Base-by-base conservation (phyloP, 2,888 invertebrate genomes). In the Phaonia tiefii region DNA sequence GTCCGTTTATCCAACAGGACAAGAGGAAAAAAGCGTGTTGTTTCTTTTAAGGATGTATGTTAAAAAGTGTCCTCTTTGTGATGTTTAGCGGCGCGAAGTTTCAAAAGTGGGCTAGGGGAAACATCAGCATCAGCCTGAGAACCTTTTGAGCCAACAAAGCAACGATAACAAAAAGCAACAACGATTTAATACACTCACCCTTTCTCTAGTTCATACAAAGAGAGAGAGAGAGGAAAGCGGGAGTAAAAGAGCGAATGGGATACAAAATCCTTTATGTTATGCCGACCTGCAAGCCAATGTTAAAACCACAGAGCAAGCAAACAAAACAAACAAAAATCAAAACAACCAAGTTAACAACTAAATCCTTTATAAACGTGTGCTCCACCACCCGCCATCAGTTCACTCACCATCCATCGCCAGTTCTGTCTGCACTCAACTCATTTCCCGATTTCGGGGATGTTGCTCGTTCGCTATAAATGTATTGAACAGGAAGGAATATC, bases 61-160 rank as follows among this genome's bases (percentile, higher is more conserved):
- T 54, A 39, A 44, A 78, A 78, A 75, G 70, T 81, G 78, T 78
- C 81, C 81, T 78, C 71, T 75, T 78, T 81, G 75, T 72, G 46
- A 46, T 60, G 44, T 31, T 71, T 25, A 58, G 56, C 26, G 37
- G 15, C 17, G 10, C 20, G 20, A 49, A 5, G 20, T 5, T 31
- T 31, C 8, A 31, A 5, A 3, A 3, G 31, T 31, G 17, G 10
- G 46, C 4, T 42, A 17, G 20, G 17, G 49, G 17, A 44, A 37
- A 17, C 37, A 67, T 39, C 11, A 56, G 1, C 63, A 20, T 3
- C 37, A 63, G 20, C 63, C 39, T 63, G 42, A 63, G 42, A 63
- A 20, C 26, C 74, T 65, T 76, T 73, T 73, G 73, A 65, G 56
- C 54, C 76, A 76, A 65, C 51, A 54, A 69, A 65, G 63, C 73